Evolutionary conservation across 2,113 vertebrate genomes (phyloP).

Genomic region (Scopus umbretta): DNA sequence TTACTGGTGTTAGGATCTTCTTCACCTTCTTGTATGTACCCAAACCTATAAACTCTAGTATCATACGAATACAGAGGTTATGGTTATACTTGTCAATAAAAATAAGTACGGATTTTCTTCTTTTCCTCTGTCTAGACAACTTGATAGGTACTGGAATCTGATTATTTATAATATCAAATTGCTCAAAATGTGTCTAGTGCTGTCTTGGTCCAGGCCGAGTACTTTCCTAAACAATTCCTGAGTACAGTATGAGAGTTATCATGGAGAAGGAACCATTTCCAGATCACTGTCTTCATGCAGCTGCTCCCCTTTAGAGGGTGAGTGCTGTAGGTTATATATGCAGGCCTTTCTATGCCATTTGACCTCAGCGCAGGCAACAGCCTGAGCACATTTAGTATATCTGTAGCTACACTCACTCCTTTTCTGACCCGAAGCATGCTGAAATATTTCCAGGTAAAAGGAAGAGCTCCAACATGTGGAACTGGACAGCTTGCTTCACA

Average conservation of each 20-base stretch:
- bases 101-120: too few species aligned
- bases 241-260: not conserved
- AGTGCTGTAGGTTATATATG: not conserved
- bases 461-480: not conserved
- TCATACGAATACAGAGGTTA: not conserved
- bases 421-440: not conserved
- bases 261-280: not conserved
- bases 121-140: not conserved
- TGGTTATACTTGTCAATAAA: not conserved
- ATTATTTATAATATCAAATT: not conserved
- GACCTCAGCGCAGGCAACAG: not conserved
- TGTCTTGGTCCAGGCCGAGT: not conserved
- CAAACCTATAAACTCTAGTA: not conserved
- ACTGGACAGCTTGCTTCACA: not conserved
- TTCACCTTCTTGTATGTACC: not conserved
- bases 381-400: not conserved
- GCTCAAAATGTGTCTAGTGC: not conserved
- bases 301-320: not conserved
- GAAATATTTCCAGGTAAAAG: not conserved
- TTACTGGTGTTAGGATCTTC: not conserved
- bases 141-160: not conserved
- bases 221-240: not conserved
- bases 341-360: not conserved
- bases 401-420: not conserved
- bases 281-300: not conserved